phyloP scores from a whole-genome alignment of 2,888 invertebrate species.

The Acleris sparsana region DNA sequence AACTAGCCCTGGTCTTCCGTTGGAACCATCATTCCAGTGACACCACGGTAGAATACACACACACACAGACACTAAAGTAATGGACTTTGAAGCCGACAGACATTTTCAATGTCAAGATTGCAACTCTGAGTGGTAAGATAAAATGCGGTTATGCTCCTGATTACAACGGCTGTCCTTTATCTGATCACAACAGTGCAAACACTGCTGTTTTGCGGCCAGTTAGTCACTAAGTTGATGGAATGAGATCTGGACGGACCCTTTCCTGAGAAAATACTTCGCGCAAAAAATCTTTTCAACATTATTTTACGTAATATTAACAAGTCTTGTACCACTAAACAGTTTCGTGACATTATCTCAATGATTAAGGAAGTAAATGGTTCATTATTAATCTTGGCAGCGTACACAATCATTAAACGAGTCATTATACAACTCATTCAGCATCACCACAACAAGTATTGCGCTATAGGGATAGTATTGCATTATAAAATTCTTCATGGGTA shows the following conservation, averaged over 20 bases:
- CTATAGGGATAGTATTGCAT: background rate
- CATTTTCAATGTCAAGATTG: too few species aligned
- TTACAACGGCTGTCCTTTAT: too few species aligned
- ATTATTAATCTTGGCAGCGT: constrained; percentile 4
- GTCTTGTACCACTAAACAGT: background rate
- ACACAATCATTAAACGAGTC: background rate
- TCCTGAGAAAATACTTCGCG: too few species aligned
- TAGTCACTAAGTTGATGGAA: background rate
- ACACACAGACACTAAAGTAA: too few species aligned
- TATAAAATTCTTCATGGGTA: background rate
- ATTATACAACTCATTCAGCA: background rate
- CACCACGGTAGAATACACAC: too few species aligned
- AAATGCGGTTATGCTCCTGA: too few species aligned
- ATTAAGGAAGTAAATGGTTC: constrained; percentile 19
- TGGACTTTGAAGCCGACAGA: too few species aligned
- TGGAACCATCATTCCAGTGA: too few species aligned
- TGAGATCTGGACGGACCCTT: background rate
- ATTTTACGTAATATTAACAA: background rate
- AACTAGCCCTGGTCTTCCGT: too few species aligned
- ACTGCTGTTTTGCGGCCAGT: too few species aligned
- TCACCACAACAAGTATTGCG: background rate
- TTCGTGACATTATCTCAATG: constrained; percentile 11
- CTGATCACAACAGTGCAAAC: too few species aligned
- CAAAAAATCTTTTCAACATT: background rate
- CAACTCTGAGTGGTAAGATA: too few species aligned